phyloP scores from a whole-genome alignment of 2,113 vertebrate species.

The Lagopus leucura region DNA sequence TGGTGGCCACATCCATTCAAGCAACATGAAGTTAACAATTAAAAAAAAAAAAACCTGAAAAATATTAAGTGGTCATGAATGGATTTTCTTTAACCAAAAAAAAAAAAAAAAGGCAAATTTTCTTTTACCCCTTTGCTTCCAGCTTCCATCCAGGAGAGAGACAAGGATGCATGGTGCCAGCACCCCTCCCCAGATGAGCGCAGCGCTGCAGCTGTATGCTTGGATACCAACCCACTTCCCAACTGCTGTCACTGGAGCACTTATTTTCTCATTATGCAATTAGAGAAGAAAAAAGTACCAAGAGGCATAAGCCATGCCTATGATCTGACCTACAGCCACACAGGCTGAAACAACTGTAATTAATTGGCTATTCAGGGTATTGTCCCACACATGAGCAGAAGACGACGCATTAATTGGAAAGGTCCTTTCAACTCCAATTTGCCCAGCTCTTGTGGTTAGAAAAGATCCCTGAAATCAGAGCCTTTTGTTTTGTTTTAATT shows the following conservation, averaged over 20 bases:
- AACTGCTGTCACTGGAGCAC: neutral
- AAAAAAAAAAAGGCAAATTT: too few species aligned
- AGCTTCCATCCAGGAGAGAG: neutral
- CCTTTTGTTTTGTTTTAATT: neutral
- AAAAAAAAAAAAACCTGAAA: neutral
- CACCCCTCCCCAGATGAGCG: neutral
- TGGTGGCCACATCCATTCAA: rapidly evolving
- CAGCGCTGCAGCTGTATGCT: rapidly evolving
- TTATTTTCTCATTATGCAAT: slow-evolving; percentile 3
- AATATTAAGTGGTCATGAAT: neutral
- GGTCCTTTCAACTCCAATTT: slow-evolving; percentile 36
- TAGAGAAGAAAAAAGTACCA: neutral
- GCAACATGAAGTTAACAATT: neutral
- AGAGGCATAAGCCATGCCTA: neutral
- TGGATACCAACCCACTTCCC: neutral
- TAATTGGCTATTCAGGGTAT: neutral
- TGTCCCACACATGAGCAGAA: neutral
- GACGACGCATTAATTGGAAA: neutral
- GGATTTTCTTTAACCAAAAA: neutral
- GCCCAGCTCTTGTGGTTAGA: neutral
- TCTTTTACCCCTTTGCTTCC: neutral
- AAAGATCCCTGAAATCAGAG: slow-evolving; percentile 1
- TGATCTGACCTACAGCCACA: slow-evolving; percentile 16
- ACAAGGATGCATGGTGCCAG: neutral
- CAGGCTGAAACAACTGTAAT: slow-evolving; percentile 20